These are phyloP conservation scores for Triplophysa tibetana DNA, from an alignment of 2,113 vertebrate genomes.

Conservation along the genomic window DNA sequence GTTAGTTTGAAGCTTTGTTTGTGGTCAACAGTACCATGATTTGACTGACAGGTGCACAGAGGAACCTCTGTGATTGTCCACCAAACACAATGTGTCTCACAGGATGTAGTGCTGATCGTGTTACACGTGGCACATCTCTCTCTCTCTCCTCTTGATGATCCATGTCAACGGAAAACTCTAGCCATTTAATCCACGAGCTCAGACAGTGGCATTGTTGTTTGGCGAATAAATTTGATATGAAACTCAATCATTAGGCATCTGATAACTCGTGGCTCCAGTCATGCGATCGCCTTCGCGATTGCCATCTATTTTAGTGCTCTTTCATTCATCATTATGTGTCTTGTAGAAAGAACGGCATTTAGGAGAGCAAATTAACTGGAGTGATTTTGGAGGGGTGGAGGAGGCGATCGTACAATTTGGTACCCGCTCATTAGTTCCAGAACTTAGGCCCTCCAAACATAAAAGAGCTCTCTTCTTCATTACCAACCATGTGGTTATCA, in stretches of 20 bases:
- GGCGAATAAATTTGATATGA: constrained; percentile 40
- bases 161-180: constrained; percentile 38
- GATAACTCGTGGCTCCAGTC: constrained; percentile 31
- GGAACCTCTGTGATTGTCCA: constrained; percentile 38
- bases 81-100: constrained; percentile 38
- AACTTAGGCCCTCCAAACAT: constrained; percentile 22
- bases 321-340: constrained; percentile 44
- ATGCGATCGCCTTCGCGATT: constrained; percentile 16
- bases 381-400: constrained; percentile 21
- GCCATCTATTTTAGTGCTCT: constrained; percentile 36
- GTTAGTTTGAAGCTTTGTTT: constrained; percentile 35
- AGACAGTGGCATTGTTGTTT: constrained; percentile 22
- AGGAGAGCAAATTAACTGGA: constrained; percentile 39
- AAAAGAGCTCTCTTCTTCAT: constrained; percentile 38
- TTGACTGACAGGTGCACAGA: constrained; percentile 50
- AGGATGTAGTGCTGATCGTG: constrained; percentile 27
- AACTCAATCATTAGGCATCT: constrained; percentile 27
- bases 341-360: constrained; percentile 10
- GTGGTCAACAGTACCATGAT: constrained; percentile 23
- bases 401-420: constrained; percentile 4
- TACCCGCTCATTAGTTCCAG: constrained; percentile 35
- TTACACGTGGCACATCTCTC: constrained; percentile 42
- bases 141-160: constrained; percentile 24
- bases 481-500: constrained; percentile 34
- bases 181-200: constrained; percentile 46